Conservation (phyloP, 2,888 invertebrate genomes). For the Hyposoter didymator region DNA sequence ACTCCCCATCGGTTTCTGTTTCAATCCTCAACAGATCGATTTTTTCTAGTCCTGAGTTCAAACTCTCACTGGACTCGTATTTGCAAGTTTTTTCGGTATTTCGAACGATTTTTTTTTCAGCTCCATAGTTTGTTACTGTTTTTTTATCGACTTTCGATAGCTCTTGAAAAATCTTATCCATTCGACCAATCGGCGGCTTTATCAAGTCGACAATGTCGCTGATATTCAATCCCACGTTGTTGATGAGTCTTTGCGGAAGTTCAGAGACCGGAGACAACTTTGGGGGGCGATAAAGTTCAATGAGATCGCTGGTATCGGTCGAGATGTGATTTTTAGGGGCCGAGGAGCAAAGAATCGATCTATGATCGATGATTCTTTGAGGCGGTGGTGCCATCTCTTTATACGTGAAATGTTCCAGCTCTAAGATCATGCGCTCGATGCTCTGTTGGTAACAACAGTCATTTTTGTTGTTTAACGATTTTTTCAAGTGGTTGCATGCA, state of each 20-base stretch:
- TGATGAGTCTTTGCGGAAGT: not conserved
- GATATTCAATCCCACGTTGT: constrained; percentile 7
- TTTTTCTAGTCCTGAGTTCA: not conserved
- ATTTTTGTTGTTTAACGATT: not conserved
- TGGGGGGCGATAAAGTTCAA: constrained; percentile 14
- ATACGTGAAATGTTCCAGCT: constrained; percentile 27
- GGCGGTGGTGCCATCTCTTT: constrained; percentile 29
- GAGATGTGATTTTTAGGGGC: constrained; percentile 39
- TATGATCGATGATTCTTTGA: not conserved
- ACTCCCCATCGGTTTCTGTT: constrained; percentile 48
- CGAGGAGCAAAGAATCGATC: not conserved
- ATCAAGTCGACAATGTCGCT: constrained; percentile 43
- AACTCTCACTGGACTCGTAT: not conserved
- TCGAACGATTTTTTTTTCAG: not conserved
- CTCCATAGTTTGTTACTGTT: not conserved
- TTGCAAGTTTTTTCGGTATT: not conserved
- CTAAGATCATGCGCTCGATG: constrained; percentile 39
- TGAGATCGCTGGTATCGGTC: constrained; percentile 53
- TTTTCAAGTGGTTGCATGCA: not conserved
- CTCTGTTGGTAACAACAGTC: not conserved
- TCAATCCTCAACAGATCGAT: constrained; percentile 51
- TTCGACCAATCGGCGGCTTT: not conserved
- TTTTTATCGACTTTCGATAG: not conserved
- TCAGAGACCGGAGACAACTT: not conserved
- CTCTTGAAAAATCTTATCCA: constrained; percentile 5